A percentile compares a stretch with the other conserved stretches of the same genome.
These are phyloP conservation scores for Diorhabda sublineata DNA, from an alignment of 1,140 invertebrate species.

Conservation along the genomic window DNA sequence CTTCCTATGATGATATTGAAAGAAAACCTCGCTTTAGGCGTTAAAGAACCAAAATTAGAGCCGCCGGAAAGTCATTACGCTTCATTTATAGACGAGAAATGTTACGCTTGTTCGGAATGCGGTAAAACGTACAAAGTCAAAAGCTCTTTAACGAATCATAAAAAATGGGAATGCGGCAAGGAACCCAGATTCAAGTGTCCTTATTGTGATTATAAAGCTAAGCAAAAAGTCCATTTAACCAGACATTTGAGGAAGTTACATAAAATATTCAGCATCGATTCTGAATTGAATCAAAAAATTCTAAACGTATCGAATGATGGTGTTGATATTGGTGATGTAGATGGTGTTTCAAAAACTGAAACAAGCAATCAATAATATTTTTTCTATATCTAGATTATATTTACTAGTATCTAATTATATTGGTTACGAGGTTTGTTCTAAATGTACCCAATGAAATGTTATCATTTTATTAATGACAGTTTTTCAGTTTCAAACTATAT, in stretches of 20 bases:
- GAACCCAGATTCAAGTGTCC: conserved; percentile 79
- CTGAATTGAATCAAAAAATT: not conserved
- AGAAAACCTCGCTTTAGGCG: not conserved
- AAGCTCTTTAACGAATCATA: conserved; percentile 73
- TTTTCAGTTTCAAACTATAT: too few relatives aligned
- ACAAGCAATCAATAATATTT: not conserved
- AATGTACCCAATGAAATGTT: too few relatives aligned
- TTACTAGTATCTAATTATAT: too few relatives aligned
- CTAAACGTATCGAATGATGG: not conserved
- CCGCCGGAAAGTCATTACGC: not conserved
- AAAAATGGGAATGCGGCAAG: conserved; percentile 82
- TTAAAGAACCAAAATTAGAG: not conserved
- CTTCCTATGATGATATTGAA: conserved; percentile 12
- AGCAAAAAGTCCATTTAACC: conserved; percentile 80
- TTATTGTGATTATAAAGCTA: conserved; percentile 75
- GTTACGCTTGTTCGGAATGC: conserved; percentile 46
- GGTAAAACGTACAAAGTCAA: conserved; percentile 42
- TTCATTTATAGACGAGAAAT: conserved; percentile 12
- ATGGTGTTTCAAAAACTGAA: not conserved
- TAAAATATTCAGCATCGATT: conserved; percentile 17
- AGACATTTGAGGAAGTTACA: conserved; percentile 51
- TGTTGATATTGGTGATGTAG: not conserved
- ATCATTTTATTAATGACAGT: too few relatives aligned
- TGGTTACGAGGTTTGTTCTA: too few relatives aligned
- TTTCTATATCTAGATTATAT: too few relatives aligned